phyloP scores from a whole-genome alignment of 2,888 invertebrate genomes.

The Dicranocentrus wangi region DNA sequence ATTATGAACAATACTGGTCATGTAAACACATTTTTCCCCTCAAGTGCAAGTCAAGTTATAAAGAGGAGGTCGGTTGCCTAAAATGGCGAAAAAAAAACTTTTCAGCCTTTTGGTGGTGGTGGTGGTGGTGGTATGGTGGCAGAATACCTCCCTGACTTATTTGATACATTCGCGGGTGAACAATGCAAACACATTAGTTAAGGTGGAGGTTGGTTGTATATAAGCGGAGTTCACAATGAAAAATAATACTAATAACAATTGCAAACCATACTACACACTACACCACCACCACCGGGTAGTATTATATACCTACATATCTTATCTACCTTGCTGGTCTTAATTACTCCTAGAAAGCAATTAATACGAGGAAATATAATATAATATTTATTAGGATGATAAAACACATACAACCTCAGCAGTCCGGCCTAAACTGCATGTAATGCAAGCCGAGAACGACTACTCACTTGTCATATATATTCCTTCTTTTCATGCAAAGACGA shows the following conservation, averaged over 20 bases:
- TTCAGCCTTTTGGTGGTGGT: constrained; percentile 1
- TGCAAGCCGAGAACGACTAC: constrained; percentile 31
- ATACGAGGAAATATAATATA: constrained; percentile 70
- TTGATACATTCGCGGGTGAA: neutral
- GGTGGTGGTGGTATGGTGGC: too few species aligned
- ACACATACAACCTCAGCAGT: constrained; percentile 6
- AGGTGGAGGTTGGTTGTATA: neutral
- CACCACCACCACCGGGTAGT: too few species aligned
- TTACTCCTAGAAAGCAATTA: constrained; percentile 68
- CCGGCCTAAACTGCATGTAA: constrained; percentile 20
- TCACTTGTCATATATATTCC: neutral
- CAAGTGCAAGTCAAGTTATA: too few species aligned
- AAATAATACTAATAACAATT: too few species aligned
- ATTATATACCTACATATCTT: constrained; percentile 39
- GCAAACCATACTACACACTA: too few species aligned
- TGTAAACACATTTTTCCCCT: neutral
- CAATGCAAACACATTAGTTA: constrained; percentile 12
- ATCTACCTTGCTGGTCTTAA: constrained; percentile 56
- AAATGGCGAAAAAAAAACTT: constrained; percentile 36
- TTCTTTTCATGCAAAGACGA: neutral
- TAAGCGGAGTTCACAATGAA: too few species aligned
- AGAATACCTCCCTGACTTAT: constrained; percentile 30
- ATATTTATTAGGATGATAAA: constrained; percentile 66
- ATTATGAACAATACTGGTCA: neutral
- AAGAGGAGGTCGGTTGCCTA: too few species aligned